Conservation (phyloP, 2,888 invertebrate genomes). For the Andrena flavipes region DNA sequence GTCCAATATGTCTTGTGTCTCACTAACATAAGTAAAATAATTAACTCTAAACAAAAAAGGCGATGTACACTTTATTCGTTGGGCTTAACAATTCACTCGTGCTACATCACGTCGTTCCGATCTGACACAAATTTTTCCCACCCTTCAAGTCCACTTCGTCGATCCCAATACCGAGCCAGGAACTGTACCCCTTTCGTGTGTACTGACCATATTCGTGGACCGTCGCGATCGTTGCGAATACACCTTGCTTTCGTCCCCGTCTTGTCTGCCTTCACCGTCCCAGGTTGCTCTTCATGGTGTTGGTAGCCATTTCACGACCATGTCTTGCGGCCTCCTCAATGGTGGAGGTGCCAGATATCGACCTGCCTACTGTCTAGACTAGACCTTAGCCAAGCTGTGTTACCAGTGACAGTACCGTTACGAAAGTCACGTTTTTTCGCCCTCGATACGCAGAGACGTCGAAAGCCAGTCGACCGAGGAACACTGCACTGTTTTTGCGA, state of each 20-base stretch:
- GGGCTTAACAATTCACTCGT: too few species aligned
- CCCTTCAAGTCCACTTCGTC: conserved; percentile 27
- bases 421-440: conserved; percentile 60
- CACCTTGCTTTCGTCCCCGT: conserved; percentile 32
- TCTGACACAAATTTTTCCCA: conserved; percentile 3
- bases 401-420: conserved; percentile 67
- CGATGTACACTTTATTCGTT: too few species aligned
- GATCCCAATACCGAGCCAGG: conserved; percentile 55
- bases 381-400: conserved; percentile 72
- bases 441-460: conserved; percentile 48
- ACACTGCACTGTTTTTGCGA: conserved; percentile 21
- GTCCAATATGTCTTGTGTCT: too few species aligned
- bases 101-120: neutral
- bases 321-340: conserved; percentile 49
- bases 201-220: conserved; percentile 18
- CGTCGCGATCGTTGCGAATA: conserved; percentile 42
- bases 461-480: conserved; percentile 38
- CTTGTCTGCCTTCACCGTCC: conserved; percentile 17
- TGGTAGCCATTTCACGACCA: conserved; percentile 51
- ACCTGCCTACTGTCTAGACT: conserved; percentile 80
- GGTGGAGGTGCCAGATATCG: conserved; percentile 78
- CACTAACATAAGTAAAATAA: too few species aligned
- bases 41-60: too few species aligned
- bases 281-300: conserved; percentile 26
- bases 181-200: conserved; percentile 27